phyloP scores from a whole-genome alignment of 2,888 invertebrate species.

The Antitype chi region DNA sequence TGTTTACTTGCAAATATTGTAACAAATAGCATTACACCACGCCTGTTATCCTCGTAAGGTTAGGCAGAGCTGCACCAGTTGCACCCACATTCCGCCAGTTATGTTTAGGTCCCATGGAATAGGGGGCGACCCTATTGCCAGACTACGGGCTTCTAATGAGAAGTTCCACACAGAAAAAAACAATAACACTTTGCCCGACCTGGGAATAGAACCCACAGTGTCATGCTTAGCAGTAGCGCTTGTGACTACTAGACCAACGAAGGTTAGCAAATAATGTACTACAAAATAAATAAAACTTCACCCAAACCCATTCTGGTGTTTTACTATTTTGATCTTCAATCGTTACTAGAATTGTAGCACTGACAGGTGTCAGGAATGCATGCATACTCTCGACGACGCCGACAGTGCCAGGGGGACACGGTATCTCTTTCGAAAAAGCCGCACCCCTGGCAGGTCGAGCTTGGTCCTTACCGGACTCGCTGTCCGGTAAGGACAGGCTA shows the following conservation, averaged over 20 bases:
- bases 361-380: too few species aligned
- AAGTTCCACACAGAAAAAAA: not conserved
- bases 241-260: not conserved
- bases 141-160: not conserved
- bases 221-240: not conserved
- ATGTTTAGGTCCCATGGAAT: not conserved
- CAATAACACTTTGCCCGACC: not conserved
- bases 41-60: too few species aligned
- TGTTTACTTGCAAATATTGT: not conserved
- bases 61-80: not conserved
- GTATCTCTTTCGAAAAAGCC: too few species aligned
- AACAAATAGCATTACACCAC: not conserved
- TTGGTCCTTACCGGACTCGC: too few species aligned
- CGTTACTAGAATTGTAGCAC: too few species aligned
- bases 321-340: too few species aligned
- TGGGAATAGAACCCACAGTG: not conserved
- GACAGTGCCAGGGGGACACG: too few species aligned
- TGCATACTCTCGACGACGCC: too few species aligned
- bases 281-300: not conserved
- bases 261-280: not conserved
- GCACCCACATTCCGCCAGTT: not conserved
- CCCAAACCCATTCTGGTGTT: too few species aligned
- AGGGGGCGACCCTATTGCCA: not conserved
- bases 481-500: too few species aligned
- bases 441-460: too few species aligned